A percentile compares a stretch with the other conserved stretches of the same genome.
Evolutionary conservation across 2,888 invertebrate genomes (phyloP).

Genomic region (Idaea biselata): DNA sequence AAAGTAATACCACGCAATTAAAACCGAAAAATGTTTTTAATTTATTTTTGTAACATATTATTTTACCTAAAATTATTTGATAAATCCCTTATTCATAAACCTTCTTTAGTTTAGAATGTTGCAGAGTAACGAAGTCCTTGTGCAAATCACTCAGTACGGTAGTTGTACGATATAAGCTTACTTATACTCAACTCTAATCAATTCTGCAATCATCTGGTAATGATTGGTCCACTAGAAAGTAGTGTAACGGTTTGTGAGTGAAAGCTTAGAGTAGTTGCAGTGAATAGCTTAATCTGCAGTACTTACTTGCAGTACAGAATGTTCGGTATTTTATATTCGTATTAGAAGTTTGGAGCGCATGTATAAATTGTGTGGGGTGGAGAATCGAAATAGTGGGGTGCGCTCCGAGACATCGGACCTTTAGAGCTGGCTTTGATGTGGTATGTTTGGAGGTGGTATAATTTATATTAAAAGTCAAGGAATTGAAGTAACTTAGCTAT

Average conservation of each 20-base stretch:
- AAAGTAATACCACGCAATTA: too few relatives aligned
- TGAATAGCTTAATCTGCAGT: background rate
- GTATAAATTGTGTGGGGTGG: background rate
- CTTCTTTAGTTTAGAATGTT: too few relatives aligned
- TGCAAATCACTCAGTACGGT: background rate
- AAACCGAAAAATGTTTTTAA: too few relatives aligned
- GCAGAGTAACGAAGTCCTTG: background rate
- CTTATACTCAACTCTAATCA: background rate
- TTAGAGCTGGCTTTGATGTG: background rate
- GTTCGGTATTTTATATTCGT: background rate
- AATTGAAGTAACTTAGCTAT: background rate
- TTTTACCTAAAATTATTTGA: too few relatives aligned
- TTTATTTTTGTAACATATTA: too few relatives aligned
- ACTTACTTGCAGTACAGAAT: background rate
- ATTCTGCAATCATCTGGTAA: background rate
- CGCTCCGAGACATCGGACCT: background rate
- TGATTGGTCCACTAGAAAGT: background rate
- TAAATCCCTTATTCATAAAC: too few relatives aligned
- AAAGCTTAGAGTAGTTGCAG: background rate
- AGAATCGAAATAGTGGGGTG: background rate
- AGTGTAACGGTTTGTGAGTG: slow-evolving; percentile 1
- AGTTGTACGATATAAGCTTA: background rate
- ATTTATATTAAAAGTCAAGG: background rate
- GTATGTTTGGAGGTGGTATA: background rate
- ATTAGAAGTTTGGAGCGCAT: background rate